These are phyloP conservation scores for Catalaphyllia jardinei DNA, from an alignment of 64 coral and sea anemone genomes.

Conservation along the genomic window DNA sequence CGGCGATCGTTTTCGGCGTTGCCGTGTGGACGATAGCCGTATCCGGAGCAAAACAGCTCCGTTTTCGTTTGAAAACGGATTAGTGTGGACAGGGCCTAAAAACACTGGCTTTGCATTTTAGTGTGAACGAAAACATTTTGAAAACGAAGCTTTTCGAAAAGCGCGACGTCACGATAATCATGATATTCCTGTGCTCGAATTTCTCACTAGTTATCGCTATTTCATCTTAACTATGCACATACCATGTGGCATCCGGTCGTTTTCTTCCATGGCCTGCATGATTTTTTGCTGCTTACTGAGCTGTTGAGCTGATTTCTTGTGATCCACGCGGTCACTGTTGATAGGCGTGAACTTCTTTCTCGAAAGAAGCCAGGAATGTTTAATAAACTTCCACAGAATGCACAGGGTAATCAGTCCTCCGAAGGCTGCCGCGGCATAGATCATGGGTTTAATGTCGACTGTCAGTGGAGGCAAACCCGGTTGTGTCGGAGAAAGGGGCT, in stretches of 20 bases:
- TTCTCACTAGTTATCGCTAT: background rate
- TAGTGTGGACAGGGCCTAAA: too few relatives aligned
- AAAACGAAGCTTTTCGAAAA: too few relatives aligned
- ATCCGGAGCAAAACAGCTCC: too few relatives aligned
- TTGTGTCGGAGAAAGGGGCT: background rate
- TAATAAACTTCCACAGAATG: constrained; percentile 51
- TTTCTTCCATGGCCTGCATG: constrained; percentile 40
- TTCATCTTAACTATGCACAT: background rate
- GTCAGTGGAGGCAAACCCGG: constrained; percentile 8
- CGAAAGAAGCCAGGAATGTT: constrained; percentile 62
- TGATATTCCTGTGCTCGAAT: too few relatives aligned
- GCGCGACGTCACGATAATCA: too few relatives aligned
- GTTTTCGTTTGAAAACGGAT: too few relatives aligned
- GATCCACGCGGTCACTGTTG: constrained; percentile 71
- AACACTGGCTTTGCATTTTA: too few relatives aligned
- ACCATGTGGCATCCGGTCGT: constrained; percentile 29
- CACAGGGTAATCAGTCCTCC: constrained; percentile 52
- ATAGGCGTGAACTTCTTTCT: constrained; percentile 88
- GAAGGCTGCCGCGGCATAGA: constrained; percentile 43
- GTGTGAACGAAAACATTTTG: too few relatives aligned
- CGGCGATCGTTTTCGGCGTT: too few relatives aligned
- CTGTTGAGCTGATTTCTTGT: background rate
- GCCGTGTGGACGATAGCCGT: too few relatives aligned
- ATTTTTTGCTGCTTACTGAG: background rate
- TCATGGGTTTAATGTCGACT: constrained; percentile 57